Base-by-base conservation (phyloP, 2,888 invertebrate genomes). In the Pedicia rivosa region DNA sequence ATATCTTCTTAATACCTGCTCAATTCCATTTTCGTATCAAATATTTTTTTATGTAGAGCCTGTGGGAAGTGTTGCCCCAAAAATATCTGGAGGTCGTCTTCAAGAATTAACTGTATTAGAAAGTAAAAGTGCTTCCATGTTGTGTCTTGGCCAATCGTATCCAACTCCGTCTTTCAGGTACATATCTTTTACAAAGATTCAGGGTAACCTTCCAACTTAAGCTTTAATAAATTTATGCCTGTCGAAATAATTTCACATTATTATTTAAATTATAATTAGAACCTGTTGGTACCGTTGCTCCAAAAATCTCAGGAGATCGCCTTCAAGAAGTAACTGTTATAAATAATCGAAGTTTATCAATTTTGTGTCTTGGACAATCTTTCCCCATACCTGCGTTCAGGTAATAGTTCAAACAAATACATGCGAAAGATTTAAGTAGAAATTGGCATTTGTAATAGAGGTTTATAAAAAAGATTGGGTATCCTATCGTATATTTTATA, bases 81-180 rank as follows among this genome's bases (percentile, higher is more conserved):
- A 70, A 54, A 60, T 74, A 47, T 67, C 70, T 3, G 59, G 60
- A 3, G 57, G 59, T 60, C 67, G 67, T 43, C 60, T 69, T 46
- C 68, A 70, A 57, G 67, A 69, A 49, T 57, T 63, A 41, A 57
- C 59, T 39, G 53, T 63, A 48, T 53, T 53, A 44, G 49, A 49
- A 40, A 51, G 44, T 5, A 58, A 62, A 47, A 68, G 64, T 47
- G 70, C 77, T 47, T 72, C 76, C 41, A 66, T 76, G 48, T 65
- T 78, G 50, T 82, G 81, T 59, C 72, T 75, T 47, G 73, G 76
- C 50, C 80, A 82, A 66, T 74, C 75, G 42, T 79, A 69, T 61
- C 81, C 81, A 42, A 71, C 75, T 54, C 79, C 81, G 42, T 57
- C 62, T 38, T 78, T 76, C 69, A 81, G 80, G 81, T 81, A n/a